Evolutionary conservation across 1,140 invertebrate species (phyloP).

Genomic region (Caenorhabditis briggsae): DNA sequence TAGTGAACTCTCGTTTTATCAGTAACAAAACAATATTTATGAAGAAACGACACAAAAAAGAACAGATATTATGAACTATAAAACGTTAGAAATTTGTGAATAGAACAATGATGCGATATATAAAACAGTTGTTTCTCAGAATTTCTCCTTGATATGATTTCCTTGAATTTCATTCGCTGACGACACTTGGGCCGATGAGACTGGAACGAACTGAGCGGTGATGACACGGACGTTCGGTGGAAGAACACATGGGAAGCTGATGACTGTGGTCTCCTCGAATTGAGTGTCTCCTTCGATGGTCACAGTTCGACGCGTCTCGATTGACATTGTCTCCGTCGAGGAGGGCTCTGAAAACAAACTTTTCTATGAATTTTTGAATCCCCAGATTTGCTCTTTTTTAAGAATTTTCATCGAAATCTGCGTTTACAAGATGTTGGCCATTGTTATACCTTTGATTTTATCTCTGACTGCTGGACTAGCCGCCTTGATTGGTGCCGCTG

Average conservation of each 20-base stretch:
- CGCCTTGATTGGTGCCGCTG: too few relatives aligned
- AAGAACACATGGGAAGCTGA: slow-evolving; percentile 24
- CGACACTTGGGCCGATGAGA: not conserved
- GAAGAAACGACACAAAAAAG: not conserved
- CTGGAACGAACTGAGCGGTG: slow-evolving; percentile 1
- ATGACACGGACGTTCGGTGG: not conserved
- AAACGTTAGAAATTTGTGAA: not conserved
- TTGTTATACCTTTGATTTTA: too few relatives aligned
- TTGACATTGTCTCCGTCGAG: not conserved
- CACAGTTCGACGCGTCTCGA: slow-evolving; percentile 32
- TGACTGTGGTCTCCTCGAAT: slow-evolving; percentile 16
- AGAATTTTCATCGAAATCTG: too few relatives aligned
- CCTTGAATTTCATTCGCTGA: not conserved
- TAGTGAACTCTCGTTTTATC: not conserved
- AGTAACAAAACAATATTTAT: slow-evolving; percentile 16
- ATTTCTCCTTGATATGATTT: not conserved
- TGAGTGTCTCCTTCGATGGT: slow-evolving; percentile 12
- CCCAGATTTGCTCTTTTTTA: too few relatives aligned
- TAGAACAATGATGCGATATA: not conserved
- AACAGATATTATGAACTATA: not conserved
- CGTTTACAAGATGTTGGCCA: too few relatives aligned
- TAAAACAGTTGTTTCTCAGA: not conserved
- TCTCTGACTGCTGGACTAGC: too few relatives aligned
- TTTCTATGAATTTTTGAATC: too few relatives aligned
- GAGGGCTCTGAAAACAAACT: not conserved